Conservation (phyloP, 2,797 vertebrate genomes). For the Anableps anableps region DNA sequence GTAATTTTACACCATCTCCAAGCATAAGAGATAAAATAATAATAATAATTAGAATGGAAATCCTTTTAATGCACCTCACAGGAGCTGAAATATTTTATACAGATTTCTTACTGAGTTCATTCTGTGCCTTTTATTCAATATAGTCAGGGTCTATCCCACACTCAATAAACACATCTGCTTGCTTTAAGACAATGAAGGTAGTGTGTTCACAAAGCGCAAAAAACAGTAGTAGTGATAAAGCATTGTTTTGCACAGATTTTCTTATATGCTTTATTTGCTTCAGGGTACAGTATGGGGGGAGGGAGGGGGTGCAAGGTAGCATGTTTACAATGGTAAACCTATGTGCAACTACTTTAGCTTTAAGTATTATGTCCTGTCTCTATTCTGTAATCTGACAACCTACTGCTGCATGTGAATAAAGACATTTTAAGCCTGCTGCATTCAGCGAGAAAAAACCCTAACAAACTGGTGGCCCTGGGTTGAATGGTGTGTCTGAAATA, state of each 20-base stretch:
- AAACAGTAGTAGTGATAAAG: slow-evolving; percentile 70
- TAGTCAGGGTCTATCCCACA: slow-evolving; percentile 33
- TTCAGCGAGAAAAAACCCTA: slow-evolving; percentile 57
- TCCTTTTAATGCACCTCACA: slow-evolving; percentile 14
- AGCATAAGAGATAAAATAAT: neutral
- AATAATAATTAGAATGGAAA: neutral
- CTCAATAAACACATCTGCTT: slow-evolving; percentile 62
- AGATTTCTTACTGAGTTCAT: slow-evolving; percentile 14
- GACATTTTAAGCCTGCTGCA: slow-evolving; percentile 71
- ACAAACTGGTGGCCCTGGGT: slow-evolving; percentile 53
- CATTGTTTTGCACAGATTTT: slow-evolving; percentile 83
- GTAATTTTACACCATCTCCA: slow-evolving; percentile 5
- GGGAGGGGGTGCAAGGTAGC: slow-evolving; percentile 15
- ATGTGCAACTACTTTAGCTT: slow-evolving; percentile 54
- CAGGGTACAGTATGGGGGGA: slow-evolving; percentile 27
- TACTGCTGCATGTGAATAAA: slow-evolving; percentile 83
- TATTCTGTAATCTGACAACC: slow-evolving; percentile 76
- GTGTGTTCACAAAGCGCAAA: slow-evolving; percentile 64
- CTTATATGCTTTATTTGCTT: slow-evolving; percentile 68
- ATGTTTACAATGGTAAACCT: slow-evolving; percentile 50
- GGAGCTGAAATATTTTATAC: slow-evolving; percentile 6
- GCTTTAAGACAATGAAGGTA: slow-evolving; percentile 65
- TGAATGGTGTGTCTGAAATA: slow-evolving; percentile 75
- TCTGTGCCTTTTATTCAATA: slow-evolving; percentile 56
- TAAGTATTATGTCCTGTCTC: slow-evolving; percentile 65